Conservation (phyloP, 2,113 vertebrate genomes). For the Dryoscopus gambensis region DNA sequence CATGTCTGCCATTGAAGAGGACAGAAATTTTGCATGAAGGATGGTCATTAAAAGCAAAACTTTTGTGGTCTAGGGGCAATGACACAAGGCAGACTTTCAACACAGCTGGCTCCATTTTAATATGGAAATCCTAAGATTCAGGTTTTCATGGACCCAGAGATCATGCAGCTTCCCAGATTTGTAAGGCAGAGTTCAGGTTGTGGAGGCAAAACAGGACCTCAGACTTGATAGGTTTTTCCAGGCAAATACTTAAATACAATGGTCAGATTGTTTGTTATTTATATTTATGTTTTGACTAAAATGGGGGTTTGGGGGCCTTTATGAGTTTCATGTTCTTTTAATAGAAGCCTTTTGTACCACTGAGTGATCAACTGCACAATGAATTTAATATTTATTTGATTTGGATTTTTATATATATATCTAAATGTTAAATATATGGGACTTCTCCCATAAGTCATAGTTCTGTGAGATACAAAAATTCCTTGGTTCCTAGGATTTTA, state of each 20-base stretch:
- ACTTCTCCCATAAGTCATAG: not conserved
- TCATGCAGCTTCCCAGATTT: not conserved
- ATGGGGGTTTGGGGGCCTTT: not conserved
- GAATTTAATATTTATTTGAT: not conserved
- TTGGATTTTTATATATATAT: not conserved
- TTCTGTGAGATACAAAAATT: not conserved
- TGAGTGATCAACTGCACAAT: not conserved
- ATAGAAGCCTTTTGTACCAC: not conserved
- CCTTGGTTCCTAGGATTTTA: not conserved
- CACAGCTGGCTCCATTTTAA: not conserved
- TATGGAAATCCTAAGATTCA: not conserved
- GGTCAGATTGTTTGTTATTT: not conserved
- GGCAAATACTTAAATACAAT: not conserved
- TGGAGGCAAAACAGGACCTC: not conserved
- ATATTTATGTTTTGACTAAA: not conserved
- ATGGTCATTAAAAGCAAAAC: not conserved
- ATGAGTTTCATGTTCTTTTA: not conserved
- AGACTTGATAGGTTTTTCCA: not conserved
- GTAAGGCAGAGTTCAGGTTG: not conserved
- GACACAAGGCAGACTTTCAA: not conserved
- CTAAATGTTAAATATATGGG: not conserved
- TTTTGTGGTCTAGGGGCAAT: not conserved
- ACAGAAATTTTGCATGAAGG: not conserved
- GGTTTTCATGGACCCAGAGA: not conserved
- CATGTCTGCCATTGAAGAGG: not conserved